phyloP scores from a whole-genome alignment of 1,140 invertebrate species.

The Drosophila pallidifrons region DNA sequence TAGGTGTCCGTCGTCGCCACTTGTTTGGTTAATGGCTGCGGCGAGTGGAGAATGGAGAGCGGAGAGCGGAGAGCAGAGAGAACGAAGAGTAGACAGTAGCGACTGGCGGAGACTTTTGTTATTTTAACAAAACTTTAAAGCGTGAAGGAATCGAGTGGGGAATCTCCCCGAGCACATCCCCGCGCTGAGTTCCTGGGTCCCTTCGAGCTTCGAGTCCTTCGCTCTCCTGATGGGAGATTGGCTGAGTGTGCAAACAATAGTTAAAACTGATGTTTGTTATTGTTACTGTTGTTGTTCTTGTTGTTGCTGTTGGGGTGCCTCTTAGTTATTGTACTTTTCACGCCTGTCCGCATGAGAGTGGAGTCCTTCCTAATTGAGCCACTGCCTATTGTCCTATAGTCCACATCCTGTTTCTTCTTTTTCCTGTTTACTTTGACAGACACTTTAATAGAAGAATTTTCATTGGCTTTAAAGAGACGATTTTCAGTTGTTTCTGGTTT shows the following conservation, averaged over 20 bases:
- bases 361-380: constrained; percentile 70
- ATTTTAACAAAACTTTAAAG: constrained; percentile 67
- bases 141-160: constrained; percentile 36
- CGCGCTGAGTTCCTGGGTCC: not conserved
- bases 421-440: constrained; percentile 27
- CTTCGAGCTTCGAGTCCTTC: not conserved
- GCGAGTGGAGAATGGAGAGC: constrained; percentile 16
- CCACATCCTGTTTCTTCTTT: constrained; percentile 19
- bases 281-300: constrained; percentile 19
- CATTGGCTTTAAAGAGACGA: constrained; percentile 10
- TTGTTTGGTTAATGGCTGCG: constrained; percentile 72
- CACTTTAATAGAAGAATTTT: constrained; percentile 42
- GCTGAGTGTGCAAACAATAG: constrained; percentile 79
- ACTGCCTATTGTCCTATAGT: constrained; percentile 50
- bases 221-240: not conserved
- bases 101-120: constrained; percentile 63
- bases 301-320: constrained; percentile 32
- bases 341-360: constrained; percentile 33
- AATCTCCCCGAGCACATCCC: constrained; percentile 45
- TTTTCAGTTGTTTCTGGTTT: not conserved
- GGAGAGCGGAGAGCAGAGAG: not conserved
- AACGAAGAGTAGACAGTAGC: too few relatives aligned
- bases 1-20: constrained; percentile 64
- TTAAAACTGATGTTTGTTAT: constrained; percentile 78
- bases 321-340: constrained; percentile 53